Evolutionary conservation across 2,888 invertebrate genomes (phyloP).

Genomic region (Lepidonotus clava): DNA sequence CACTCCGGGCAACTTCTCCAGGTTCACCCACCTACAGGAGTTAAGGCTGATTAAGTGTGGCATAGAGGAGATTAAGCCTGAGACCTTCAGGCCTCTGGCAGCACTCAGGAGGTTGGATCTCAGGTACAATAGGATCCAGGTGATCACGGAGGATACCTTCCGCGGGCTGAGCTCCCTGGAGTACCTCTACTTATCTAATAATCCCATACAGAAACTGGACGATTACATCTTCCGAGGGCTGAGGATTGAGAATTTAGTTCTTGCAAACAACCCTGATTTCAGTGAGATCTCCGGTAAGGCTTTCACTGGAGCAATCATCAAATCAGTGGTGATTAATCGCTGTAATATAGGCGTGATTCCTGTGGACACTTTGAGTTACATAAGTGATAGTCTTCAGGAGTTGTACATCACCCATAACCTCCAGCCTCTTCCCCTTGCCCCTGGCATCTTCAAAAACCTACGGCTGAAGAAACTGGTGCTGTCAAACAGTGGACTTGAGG

Average conservation of each 20-base stretch:
- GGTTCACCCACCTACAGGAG: slow-evolving; percentile 61
- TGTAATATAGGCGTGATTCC: slow-evolving; percentile 57
- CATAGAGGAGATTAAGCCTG: slow-evolving; percentile 61
- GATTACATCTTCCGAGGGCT: slow-evolving; percentile 61
- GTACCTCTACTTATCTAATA: slow-evolving; percentile 62
- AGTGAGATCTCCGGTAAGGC: slow-evolving; percentile 57
- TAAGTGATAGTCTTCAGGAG: slow-evolving; percentile 58
- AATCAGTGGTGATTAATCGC: slow-evolving; percentile 58
- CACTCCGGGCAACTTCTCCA: slow-evolving; percentile 61
- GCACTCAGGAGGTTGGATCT: slow-evolving; percentile 62
- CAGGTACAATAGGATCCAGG: slow-evolving; percentile 62
- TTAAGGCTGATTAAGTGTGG: slow-evolving; percentile 64
- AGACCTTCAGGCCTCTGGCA: slow-evolving; percentile 62
- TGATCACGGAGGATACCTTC: slow-evolving; percentile 58
- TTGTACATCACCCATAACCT: slow-evolving; percentile 63
- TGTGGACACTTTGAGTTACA: slow-evolving; percentile 51
- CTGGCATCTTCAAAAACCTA: slow-evolving; percentile 61
- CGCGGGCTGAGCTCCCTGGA: slow-evolving; percentile 61
- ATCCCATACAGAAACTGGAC: slow-evolving; percentile 61
- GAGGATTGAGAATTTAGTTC: slow-evolving; percentile 58
- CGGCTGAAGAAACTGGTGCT: slow-evolving; percentile 58
- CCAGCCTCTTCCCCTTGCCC: slow-evolving; percentile 59
- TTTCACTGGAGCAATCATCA: slow-evolving; percentile 59
- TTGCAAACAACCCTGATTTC: slow-evolving; percentile 63
- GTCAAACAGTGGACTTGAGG: slow-evolving; percentile 58